phyloP scores from a whole-genome alignment of 2,888 invertebrate genomes.

The Phrixothrix hirtus region DNA sequence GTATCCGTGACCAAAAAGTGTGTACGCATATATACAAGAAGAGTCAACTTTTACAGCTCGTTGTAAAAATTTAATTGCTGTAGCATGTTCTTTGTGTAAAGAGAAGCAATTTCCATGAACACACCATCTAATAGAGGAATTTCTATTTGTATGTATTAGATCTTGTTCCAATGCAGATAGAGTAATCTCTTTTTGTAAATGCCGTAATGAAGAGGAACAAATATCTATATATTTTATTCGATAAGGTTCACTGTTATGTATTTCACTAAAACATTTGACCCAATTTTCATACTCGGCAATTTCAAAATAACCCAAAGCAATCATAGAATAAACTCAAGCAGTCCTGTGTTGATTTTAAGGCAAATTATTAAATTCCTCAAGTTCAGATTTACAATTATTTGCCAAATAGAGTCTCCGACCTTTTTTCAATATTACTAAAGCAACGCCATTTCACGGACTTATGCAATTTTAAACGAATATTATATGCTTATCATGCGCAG shows the following conservation, averaged over 20 bases:
- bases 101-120: conserved; percentile 97
- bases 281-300: conserved; percentile 83
- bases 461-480: too few species aligned
- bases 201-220: conserved; percentile 96
- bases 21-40: conserved; percentile 93
- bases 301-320: conserved; percentile 91
- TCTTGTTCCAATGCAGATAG: conserved; percentile 84
- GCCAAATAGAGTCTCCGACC: too few species aligned
- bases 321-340: conserved; percentile 87
- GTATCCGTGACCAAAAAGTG: conserved; percentile 95
- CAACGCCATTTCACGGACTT: too few species aligned
- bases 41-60: conserved; percentile 95
- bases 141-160: conserved; percentile 74
- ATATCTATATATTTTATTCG: conserved; percentile 90
- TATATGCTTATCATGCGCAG: too few species aligned
- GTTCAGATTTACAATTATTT: conserved; percentile 82
- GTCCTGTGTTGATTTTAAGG: conserved; percentile 85
- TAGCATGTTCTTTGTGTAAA: conserved; percentile 95
- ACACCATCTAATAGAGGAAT: conserved; percentile 89
- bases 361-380: conserved; percentile 77
- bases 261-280: conserved; percentile 76
- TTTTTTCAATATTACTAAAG: too few species aligned
- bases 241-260: conserved; percentile 81
- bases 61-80: conserved; percentile 96
- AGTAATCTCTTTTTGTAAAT: conserved; percentile 88